Evolutionary conservation across 2,113 vertebrate genomes (phyloP).

Genomic region (Cyprinodon variegatus): DNA sequence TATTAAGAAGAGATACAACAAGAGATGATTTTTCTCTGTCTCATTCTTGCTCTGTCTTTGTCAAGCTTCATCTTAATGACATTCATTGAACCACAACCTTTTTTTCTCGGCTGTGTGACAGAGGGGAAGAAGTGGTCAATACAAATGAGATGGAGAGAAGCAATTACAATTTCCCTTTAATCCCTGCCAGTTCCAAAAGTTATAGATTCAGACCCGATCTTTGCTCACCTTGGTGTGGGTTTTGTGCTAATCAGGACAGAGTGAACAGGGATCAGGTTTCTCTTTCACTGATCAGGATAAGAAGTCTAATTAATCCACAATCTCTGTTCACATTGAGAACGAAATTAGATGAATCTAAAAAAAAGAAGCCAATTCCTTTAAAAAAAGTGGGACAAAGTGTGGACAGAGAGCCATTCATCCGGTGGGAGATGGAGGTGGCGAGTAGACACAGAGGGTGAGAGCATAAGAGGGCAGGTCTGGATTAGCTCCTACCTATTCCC

Average conservation of each 20-base stretch:
- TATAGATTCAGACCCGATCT: conserved; percentile 63
- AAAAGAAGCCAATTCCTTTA: conserved; percentile 50
- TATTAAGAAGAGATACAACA: conserved; percentile 37
- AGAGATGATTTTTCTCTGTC: conserved; percentile 30
- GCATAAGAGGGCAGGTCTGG: conserved; percentile 40
- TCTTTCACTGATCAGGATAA: conserved; percentile 77
- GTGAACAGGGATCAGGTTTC: conserved; percentile 69
- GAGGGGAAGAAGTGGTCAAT: conserved; percentile 71
- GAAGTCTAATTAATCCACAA: conserved; percentile 76
- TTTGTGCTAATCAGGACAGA: conserved; percentile 66
- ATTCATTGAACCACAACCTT: conserved; percentile 59
- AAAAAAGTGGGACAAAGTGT: conserved; percentile 50
- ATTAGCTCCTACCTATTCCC: conserved; percentile 79
- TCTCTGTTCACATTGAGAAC: conserved; percentile 65
- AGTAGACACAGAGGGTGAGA: conserved; percentile 19
- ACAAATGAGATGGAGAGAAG: conserved; percentile 66
- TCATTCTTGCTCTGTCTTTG: conserved; percentile 59
- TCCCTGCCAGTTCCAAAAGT: conserved; percentile 68
- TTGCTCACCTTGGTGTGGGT: conserved; percentile 44
- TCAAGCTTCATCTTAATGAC: conserved; percentile 36
- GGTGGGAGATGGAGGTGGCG: conserved; percentile 9
- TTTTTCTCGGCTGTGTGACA: conserved; percentile 43
- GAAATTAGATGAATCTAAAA: conserved; percentile 46
- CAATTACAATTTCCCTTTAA: conserved; percentile 78
- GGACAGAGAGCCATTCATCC: conserved; percentile 36